Base-by-base conservation (phyloP, 2,888 invertebrate species). In the Penaeus monodon region DNA sequence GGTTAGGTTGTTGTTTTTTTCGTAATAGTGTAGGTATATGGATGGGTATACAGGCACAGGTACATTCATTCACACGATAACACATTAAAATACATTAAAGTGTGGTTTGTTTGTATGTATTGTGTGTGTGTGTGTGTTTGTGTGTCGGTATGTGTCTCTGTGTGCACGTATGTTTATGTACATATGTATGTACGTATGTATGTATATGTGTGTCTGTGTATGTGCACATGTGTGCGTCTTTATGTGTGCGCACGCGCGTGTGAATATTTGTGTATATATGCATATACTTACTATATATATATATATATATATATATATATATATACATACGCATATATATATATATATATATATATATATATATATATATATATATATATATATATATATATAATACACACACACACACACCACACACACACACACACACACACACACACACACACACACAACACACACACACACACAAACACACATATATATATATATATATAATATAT, bases 271-370 rank as follows among this genome's bases (percentile, higher is more conserved):
- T 68, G 1, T 68, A 68, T 68, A 68, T 68, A 68, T 68, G 24
- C 24, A 68, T 68, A 68, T 68, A 29, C 24, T 17, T 68, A 29
- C 24, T 24, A 29, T 68, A 14, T 68, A 68, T 68, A 68, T 68
- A 68, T 68, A 68, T 68, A 68, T 68, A 68, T 68, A 68, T 24
- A 24, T 68, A 20, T 68, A 78, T 33, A 49, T 49, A 10, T 38
- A 44, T 24, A 77, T 77, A 77, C 44, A 77, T 77, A 77, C 44
- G 24, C 44, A 44, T 77, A 44, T 77, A 44, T 77, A 44, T 77
- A 44, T 77, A 77, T 77, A 33, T 38, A 77, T 77, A 77, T 77
- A 77, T 77, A 77, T 77, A 77, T 77, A 77, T 77, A 44, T 77
- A 24, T 77, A 24, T 77, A 24, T 77, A 24, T 77, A 6, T 77